Evolutionary conservation across 2,113 vertebrate genomes (phyloP).

Genomic region (Tragelaphus strepsiceros): DNA sequence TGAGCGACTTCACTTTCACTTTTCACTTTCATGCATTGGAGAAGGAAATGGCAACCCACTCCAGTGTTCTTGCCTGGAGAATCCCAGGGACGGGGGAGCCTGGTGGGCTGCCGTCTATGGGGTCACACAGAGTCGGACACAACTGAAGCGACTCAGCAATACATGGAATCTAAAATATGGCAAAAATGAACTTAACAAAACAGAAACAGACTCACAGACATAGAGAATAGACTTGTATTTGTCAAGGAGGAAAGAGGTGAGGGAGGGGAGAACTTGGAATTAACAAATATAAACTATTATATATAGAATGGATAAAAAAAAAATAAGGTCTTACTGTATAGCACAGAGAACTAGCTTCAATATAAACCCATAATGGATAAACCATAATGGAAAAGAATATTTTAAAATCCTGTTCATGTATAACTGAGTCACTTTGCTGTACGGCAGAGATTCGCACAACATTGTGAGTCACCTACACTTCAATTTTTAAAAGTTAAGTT

Average conservation of each 20-base stretch:
- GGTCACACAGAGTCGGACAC: no score
- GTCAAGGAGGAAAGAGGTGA: not conserved
- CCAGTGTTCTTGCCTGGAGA: no score
- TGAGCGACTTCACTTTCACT: no score
- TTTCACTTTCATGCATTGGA: no score
- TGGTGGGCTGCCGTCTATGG: no score
- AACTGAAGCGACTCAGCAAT: no score
- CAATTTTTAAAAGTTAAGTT: not conserved
- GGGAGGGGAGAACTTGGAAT: not conserved
- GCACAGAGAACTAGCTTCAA: not conserved
- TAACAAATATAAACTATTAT: not conserved
- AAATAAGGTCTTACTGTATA: not conserved
- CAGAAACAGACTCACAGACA: not conserved
- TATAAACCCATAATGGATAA: not conserved
- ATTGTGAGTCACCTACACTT: not conserved
- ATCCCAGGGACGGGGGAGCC: no score
- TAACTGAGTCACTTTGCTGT: not conserved
- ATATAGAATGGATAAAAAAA: not conserved
- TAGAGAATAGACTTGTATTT: not conserved
- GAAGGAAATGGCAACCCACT: no score
- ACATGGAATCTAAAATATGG: not conserved
- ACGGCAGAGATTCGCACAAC: not conserved
- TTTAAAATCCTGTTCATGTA: not conserved
- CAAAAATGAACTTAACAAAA: not conserved
- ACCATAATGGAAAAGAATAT: not conserved